Evolutionary conservation across 2,888 invertebrate genomes (phyloP), one percentile per base, ranked within the genome.

Genomic region (Aphidoletes aphidimyza): DNA sequence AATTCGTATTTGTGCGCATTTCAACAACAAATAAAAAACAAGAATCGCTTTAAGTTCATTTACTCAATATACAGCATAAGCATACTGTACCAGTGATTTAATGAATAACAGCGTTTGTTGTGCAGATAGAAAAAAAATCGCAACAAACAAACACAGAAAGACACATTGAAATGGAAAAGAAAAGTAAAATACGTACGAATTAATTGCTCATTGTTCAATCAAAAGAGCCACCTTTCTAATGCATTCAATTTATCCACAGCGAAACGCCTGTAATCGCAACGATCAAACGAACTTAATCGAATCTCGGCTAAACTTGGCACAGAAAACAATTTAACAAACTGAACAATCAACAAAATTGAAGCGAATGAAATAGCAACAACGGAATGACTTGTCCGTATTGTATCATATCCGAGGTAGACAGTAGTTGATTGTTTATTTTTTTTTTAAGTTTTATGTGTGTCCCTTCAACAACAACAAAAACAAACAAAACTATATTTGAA

Each of bases 191-290:
- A 49, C 3, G 30, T 69, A 14, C 17, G 69, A 69, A 30, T 30
- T 69, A 69, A 69, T 69, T 69, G 69, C n/a, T 69, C 69, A 69
- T 69, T 69, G 69, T 69, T 69, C 69, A 69, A 69, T 69, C 30
- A 69, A 54, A 69, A 69, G 69, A 69, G 69, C 69, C 69, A 69
- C 69, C 69, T 69, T 69, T 69, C 69, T 69, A 69, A 69, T 69
- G 69, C 69, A 69, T 69, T 69, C 69, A 69, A 34, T 30, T 69
- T 69, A 19, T 47, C 17, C 17, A 14, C 9, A 14, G 6, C 17
- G 11, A 6, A 3, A 8, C 39, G 39, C 39, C 11, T 11, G 5
- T 5, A 8, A 22, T 22, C 54, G 22, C 14, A 54, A 22, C n/a
- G 22, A 6, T 22, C 22, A 69, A 30, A n/a, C 34, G 69, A 69